A percentile compares a stretch with the other conserved stretches of the same genome.
These are phyloP conservation scores for Drosophila kuntzei DNA, from an alignment of 2,888 invertebrate genomes.

Conservation along the genomic window DNA sequence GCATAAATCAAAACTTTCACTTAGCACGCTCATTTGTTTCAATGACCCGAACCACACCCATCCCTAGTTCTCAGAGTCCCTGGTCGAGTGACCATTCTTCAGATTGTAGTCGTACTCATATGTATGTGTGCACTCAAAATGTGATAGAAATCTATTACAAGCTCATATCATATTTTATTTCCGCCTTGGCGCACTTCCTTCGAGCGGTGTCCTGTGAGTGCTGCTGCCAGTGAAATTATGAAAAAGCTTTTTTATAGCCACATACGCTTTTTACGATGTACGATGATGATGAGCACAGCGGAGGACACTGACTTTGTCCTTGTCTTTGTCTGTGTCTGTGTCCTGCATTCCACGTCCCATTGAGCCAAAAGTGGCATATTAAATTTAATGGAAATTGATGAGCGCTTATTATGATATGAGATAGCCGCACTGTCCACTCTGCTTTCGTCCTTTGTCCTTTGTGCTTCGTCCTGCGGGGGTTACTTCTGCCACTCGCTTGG, in stretches of 20 bases:
- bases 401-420: constrained; percentile 84
- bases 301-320: constrained; percentile 30
- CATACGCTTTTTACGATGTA: constrained; percentile 75
- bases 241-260: constrained; percentile 84
- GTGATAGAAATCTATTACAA: constrained; percentile 83
- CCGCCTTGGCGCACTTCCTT: constrained; percentile 58
- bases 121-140: constrained; percentile 55
- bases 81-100: constrained; percentile 17
- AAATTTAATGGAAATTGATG: constrained; percentile 85
- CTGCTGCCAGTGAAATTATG: constrained; percentile 77
- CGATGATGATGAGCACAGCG: constrained; percentile 60
- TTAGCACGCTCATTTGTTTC: constrained; percentile 82
- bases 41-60: constrained; percentile 60
- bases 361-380: constrained; percentile 80
- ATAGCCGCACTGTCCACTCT: constrained; percentile 53
- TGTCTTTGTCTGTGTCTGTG: constrained; percentile 29
- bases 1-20: constrained; percentile 83
- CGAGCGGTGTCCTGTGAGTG: constrained; percentile 26
- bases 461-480: constrained; percentile 35
- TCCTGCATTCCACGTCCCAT: constrained; percentile 50
- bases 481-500: too few species aligned
- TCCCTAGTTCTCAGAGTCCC: not conserved
- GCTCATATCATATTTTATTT: constrained; percentile 82
- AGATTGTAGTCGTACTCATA: not conserved
- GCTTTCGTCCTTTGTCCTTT: constrained; percentile 8